Percentiles rank a stretch among this genome's conserved stretches.
phyloP scores from a whole-genome alignment of 1,140 invertebrate species.

The Ceratina japonica region DNA sequence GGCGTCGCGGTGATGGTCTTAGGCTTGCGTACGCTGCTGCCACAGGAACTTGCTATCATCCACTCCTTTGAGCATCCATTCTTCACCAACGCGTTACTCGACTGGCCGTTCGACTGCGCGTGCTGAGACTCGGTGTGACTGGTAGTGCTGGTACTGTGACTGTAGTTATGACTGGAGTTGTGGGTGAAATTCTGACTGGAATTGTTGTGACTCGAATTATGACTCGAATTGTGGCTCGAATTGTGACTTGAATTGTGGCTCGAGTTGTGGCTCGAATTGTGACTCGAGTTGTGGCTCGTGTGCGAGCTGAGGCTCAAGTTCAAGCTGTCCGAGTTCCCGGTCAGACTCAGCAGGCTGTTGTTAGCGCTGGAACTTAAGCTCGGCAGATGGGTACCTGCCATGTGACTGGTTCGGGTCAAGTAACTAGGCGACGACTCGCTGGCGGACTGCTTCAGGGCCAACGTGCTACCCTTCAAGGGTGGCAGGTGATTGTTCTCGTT shows the following conservation, averaged over 20 bases:
- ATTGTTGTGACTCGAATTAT: neutral
- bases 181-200: slow-evolving; percentile 33
- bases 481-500: slow-evolving; percentile 75
- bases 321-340: slow-evolving; percentile 62
- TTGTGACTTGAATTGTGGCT: slow-evolving; percentile 45
- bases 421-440: slow-evolving; percentile 41
- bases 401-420: slow-evolving; percentile 27
- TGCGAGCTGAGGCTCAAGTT: slow-evolving; percentile 66
- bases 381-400: slow-evolving; percentile 60
- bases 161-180: slow-evolving; percentile 57
- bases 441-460: slow-evolving; percentile 63
- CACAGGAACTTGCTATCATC: slow-evolving; percentile 43
- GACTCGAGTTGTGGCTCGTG: slow-evolving; percentile 60
- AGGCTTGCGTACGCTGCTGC: slow-evolving; percentile 73
- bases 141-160: slow-evolving; percentile 33
- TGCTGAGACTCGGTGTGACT: slow-evolving; percentile 62
- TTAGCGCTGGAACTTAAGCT: slow-evolving; percentile 69
- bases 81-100: slow-evolving; percentile 69
- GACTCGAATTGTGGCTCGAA: slow-evolving; percentile 11
- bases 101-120: slow-evolving; percentile 70
- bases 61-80: slow-evolving; percentile 62
- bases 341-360: slow-evolving; percentile 71
- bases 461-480: slow-evolving; percentile 70
- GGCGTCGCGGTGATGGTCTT: slow-evolving; percentile 89
- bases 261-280: slow-evolving; percentile 52